These are phyloP conservation scores for Drosophila nikananu DNA, from an alignment of 1,140 invertebrate genomes.

Conservation along the genomic window DNA sequence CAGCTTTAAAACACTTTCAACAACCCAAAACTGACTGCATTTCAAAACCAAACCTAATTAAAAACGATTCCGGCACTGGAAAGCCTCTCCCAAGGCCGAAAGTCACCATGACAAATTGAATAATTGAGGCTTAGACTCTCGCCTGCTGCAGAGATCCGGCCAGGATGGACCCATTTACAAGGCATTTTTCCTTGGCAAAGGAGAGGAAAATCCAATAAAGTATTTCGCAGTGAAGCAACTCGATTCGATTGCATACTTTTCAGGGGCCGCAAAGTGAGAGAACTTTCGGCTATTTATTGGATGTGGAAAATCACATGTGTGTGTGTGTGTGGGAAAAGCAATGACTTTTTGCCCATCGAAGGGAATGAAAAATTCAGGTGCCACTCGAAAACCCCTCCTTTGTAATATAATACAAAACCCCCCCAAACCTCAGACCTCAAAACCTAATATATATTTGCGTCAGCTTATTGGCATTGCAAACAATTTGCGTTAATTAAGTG, in stretches of 20 bases:
- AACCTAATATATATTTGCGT: constrained; percentile 33
- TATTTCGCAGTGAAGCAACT: constrained; percentile 24
- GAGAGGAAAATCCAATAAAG: constrained; percentile 44
- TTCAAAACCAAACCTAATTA: constrained; percentile 1
- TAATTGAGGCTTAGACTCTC: constrained; percentile 22
- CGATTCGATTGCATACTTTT: constrained; percentile 36
- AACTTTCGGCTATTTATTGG: constrained; percentile 15
- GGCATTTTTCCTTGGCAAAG: constrained; percentile 2
- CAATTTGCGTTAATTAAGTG: constrained; percentile 71
- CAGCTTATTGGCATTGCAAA: constrained; percentile 59
- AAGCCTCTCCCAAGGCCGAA: background rate
- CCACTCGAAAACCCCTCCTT: constrained; percentile 4
- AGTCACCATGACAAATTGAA: constrained; percentile 25
- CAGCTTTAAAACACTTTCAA: background rate
- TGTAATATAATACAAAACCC: constrained; percentile 11
- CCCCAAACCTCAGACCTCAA: constrained; percentile 27
- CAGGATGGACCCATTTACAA: background rate
- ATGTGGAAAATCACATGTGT: no score
- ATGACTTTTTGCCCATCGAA: constrained; percentile 32
- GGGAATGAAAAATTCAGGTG: constrained; percentile 33
- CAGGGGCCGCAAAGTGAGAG: constrained; percentile 23
- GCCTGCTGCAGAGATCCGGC: background rate
- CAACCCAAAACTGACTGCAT: background rate
- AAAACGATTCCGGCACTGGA: background rate
- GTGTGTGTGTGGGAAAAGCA: constrained; percentile 17